Conservation (phyloP, 2,888 invertebrate species). For the Scrobipalpa atriplicella region DNA sequence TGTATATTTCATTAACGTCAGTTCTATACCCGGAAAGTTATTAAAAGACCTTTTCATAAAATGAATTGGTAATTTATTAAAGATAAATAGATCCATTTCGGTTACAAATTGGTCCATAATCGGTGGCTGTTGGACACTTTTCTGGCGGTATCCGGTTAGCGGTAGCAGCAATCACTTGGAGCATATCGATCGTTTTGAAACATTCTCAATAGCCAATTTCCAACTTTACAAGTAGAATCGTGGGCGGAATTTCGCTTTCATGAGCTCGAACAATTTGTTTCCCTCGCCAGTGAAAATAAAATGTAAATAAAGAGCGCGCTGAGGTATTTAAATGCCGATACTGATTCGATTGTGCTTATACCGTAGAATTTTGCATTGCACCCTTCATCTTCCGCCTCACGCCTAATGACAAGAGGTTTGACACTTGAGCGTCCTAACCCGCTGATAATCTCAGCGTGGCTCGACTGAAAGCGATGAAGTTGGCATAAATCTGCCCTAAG, state of each 20-base stretch:
- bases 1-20: not conserved
- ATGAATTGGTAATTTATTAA: no score
- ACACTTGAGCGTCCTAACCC: not conserved
- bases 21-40: no score
- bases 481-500: slow-evolving; percentile 36
- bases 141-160: slow-evolving; percentile 1
- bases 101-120: slow-evolving; percentile 20
- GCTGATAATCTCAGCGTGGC: slow-evolving; percentile 24
- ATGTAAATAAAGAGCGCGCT: no score
- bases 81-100: slow-evolving; percentile 17
- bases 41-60: no score
- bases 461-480: slow-evolving; percentile 32
- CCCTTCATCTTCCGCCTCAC: not conserved
- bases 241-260: no score
- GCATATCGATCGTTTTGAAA: not conserved
- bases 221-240: not conserved
- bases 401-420: slow-evolving; percentile 18
- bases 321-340: no score
- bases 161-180: not conserved
- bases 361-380: not conserved
- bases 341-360: no score
- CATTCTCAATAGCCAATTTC: not conserved
- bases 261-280: no score
- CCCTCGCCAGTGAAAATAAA: no score
- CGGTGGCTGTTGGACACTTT: slow-evolving; percentile 23